phyloP scores from a whole-genome alignment of 2,888 invertebrate genomes.

The Scaptomyza tumidula region DNA sequence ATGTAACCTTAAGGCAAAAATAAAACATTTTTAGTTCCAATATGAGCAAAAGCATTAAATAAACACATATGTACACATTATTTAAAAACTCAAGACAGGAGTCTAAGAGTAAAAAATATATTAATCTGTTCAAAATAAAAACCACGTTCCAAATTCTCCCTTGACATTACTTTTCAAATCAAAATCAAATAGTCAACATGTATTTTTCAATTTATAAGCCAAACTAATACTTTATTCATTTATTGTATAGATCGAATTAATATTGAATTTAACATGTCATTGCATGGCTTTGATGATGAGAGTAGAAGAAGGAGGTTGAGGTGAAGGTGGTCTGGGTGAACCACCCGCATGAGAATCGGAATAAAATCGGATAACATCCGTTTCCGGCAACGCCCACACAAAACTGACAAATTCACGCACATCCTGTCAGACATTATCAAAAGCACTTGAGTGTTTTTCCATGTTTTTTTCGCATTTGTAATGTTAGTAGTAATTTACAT shows the following conservation, averaged over 20 bases:
- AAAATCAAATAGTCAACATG: not conserved
- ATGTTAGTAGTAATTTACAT: constrained; percentile 46
- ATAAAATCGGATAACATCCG: constrained; percentile 49
- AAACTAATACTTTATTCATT: not conserved
- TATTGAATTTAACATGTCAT: constrained; percentile 35
- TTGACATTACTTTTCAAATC: not conserved
- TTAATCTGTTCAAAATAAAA: not conserved
- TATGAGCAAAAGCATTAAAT: not conserved
- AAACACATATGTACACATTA: not conserved
- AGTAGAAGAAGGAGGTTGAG: not conserved
- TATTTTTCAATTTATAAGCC: not conserved
- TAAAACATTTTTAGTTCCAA: not conserved
- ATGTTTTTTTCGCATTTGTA: constrained; percentile 56
- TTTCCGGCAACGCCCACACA: constrained; percentile 36
- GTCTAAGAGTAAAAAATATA: too few relatives aligned
- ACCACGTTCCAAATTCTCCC: not conserved
- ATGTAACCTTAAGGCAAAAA: not conserved
- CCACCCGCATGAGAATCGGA: constrained; percentile 27
- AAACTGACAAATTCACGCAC: constrained; percentile 50
- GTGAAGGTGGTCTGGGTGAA: not conserved
- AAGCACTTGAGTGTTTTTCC: constrained; percentile 66
- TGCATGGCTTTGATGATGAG: constrained; percentile 31
- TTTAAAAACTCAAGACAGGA: too few relatives aligned
- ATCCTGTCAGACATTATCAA: constrained; percentile 49
- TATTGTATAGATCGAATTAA: constrained; percentile 4